Evolutionary conservation across 2,888 invertebrate genomes (phyloP), one percentile per base, ranked within the genome.

Genomic region (Yponomeuta malinellus): DNA sequence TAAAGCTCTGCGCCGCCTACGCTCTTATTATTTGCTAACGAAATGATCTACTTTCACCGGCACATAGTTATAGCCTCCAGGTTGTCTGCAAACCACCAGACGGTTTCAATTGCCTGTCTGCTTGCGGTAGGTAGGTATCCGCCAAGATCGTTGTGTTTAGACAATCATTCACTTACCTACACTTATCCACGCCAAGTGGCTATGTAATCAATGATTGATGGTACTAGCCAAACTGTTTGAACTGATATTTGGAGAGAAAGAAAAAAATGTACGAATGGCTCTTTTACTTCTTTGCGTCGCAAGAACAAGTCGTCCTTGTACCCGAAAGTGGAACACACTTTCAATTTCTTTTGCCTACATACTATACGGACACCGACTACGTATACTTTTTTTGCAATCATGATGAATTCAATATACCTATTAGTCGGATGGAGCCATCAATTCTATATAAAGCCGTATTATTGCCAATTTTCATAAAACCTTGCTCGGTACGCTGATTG

Each of bases 21-120:
- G 74, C 73, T 76, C 73, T 78, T 76, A 81, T 84, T 86, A 85
- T 83, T 84, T 81, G 82, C 81, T 79, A 81, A 79, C 81, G 79
- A 81, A 79, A 76, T 77, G 69, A 71, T 74, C 74, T 75, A 83
- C 85, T 87, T 87, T 87, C 87, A 82, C 85, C 72, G 73, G 70
- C 70, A 68, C 70, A 75, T 59, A 59, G 52, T 1, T 59, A 59
- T 74, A 74, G 73, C 74, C 76, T 74, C 76, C 73, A 76, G 73
- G 75, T 74, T 78, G 74, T 76, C 77, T 48, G 65, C 33, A 78
- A 74, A 79, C 79, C 77, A 80, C 71, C 70, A 71, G 72, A 71
- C 78, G 76, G 75, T 78, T 63, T 71, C 72, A 65, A 74, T 72
- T 73, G 70, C 69, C 66, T 52, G 73, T 73, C 73, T 71, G 70